Conservation (phyloP, 2,888 invertebrate genomes). For the Sinohyriopsis cumingii region DNA sequence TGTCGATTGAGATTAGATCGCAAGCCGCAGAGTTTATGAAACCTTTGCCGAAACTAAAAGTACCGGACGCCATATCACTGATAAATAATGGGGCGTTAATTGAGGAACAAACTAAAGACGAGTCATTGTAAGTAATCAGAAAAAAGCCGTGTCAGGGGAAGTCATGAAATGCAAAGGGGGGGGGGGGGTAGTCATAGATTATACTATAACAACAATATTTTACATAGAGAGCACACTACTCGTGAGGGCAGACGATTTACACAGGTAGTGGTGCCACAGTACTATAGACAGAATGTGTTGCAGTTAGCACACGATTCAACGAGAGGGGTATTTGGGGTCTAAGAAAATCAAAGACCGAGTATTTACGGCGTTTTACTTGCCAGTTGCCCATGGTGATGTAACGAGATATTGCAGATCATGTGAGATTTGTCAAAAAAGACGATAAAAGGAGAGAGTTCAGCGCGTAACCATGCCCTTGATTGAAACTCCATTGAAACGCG, state of each 20-base stretch:
- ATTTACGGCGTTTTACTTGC: slow-evolving; percentile 32
- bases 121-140: too few relatives aligned
- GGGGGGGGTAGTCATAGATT: too few relatives aligned
- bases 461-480: slow-evolving; percentile 33
- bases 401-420: slow-evolving; percentile 27
- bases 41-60: too few relatives aligned
- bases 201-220: too few relatives aligned
- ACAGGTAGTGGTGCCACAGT: slow-evolving; percentile 24
- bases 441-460: slow-evolving; percentile 21
- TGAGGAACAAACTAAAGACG: too few relatives aligned
- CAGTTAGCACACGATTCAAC: slow-evolving; percentile 32
- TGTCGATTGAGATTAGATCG: too few relatives aligned
- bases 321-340: slow-evolving; percentile 23
- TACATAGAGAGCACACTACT: too few relatives aligned
- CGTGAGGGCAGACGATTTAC: slow-evolving; percentile 2
- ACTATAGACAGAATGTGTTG: slow-evolving; percentile 18
- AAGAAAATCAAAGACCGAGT: slow-evolving; percentile 23
- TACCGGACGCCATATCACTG: too few relatives aligned
- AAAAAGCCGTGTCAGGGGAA: too few relatives aligned
- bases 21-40: too few relatives aligned
- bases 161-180: too few relatives aligned
- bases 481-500: slow-evolving; percentile 31
- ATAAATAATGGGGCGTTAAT: too few relatives aligned
- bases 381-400: slow-evolving; percentile 21
- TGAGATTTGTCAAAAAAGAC: slow-evolving; percentile 23